These are phyloP conservation scores for Struthidea cinerea DNA, from an alignment of 2,113 vertebrate genomes.

Conservation along the genomic window DNA sequence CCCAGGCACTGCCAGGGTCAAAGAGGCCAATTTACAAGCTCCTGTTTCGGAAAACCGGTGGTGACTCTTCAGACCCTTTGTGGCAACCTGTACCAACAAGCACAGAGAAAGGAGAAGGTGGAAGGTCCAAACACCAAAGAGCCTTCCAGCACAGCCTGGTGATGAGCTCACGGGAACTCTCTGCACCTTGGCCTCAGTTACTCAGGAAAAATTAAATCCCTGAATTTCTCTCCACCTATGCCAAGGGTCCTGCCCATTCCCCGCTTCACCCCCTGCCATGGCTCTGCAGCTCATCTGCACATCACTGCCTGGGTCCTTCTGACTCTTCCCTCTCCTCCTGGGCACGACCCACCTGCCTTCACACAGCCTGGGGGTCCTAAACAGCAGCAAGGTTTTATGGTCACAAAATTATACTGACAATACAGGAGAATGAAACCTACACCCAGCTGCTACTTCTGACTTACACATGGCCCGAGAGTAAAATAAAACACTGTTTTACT, in stretches of 20 bases:
- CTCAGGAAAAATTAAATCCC: not conserved
- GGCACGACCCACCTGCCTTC: not conserved
- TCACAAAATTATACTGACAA: not conserved
- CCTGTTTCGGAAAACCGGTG: not conserved
- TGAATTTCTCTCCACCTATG: not conserved
- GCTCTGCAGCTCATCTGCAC: not conserved
- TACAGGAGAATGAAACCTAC: not conserved
- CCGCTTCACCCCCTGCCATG: not conserved
- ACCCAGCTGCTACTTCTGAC: not conserved
- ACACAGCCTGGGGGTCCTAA: not conserved
- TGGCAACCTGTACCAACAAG: not conserved
- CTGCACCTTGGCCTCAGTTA: not conserved
- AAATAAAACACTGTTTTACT: not conserved
- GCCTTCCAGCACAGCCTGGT: not conserved
- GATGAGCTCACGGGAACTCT: not conserved
- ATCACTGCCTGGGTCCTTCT: not conserved
- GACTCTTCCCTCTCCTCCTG: not conserved
- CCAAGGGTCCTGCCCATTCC: not conserved
- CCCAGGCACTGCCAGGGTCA: not conserved
- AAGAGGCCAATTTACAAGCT: not conserved
- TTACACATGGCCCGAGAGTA: not conserved
- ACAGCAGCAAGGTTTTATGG: not conserved
- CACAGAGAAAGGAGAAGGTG: not conserved
- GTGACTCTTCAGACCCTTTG: not conserved
- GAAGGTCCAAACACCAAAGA: not conserved